Evolutionary conservation across 1,140 invertebrate species (phyloP).

Genomic region (Leptinotarsa defecta): DNA sequence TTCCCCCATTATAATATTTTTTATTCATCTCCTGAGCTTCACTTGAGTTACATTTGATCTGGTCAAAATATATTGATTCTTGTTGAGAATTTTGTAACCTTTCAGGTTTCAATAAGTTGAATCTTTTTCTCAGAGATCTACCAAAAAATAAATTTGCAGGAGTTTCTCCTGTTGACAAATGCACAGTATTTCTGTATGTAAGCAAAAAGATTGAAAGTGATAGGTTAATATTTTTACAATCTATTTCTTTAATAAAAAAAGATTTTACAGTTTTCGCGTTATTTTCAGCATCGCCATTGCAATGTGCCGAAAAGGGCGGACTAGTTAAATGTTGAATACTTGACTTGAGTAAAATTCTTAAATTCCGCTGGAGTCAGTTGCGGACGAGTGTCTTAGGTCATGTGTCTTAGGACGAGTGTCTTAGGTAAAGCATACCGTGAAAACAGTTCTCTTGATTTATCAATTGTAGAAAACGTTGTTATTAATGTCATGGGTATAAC

Average conservation of each 20-base stretch:
- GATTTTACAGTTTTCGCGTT: too few relatives aligned
- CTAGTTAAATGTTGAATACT: constrained; percentile 41
- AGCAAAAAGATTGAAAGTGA: constrained; percentile 7
- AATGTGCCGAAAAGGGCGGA: constrained; percentile 12
- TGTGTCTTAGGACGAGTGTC: too few relatives aligned
- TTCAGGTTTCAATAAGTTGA: too few relatives aligned
- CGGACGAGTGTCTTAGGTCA: constrained; percentile 54
- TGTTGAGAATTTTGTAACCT: too few relatives aligned
- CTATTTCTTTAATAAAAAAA: too few relatives aligned
- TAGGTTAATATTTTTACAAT: constrained; percentile 40
- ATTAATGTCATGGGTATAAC: constrained; percentile 33
- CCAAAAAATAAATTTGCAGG: constrained; percentile 5
- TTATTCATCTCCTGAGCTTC: too few relatives aligned
- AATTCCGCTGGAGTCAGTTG: constrained; percentile 53
- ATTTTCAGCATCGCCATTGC: too few relatives aligned
- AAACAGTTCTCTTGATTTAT: background rate
- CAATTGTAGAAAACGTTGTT: constrained; percentile 18
- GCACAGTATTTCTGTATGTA: constrained; percentile 20
- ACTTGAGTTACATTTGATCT: too few relatives aligned
- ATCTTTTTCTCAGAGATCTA: too few relatives aligned
- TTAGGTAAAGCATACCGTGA: constrained; percentile 47
- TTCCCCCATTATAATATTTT: too few relatives aligned
- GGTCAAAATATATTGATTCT: too few relatives aligned
- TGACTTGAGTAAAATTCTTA: constrained; percentile 45
- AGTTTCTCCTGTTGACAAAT: constrained; percentile 21